A percentile compares a stretch with the other conserved stretches of the same genome.
Evolutionary conservation across 2,113 vertebrate genomes (phyloP).

Genomic region (Pholis gunnellus): DNA sequence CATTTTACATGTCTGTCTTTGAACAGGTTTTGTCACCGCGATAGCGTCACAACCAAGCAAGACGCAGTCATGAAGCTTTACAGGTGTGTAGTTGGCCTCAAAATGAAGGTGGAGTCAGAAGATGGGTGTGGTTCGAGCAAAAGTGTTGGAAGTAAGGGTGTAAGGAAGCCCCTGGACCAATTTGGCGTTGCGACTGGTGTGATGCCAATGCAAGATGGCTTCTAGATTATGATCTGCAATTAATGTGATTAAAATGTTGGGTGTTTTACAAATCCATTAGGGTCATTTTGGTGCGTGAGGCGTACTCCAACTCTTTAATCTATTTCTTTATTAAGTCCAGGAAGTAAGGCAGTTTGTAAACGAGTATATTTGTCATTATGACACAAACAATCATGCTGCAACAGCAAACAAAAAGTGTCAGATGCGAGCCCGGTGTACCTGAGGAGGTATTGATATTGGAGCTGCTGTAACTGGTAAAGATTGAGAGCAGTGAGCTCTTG

Average conservation of each 20-base stretch:
- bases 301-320: background rate
- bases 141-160: background rate
- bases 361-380: background rate
- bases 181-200: background rate
- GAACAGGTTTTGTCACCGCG: background rate
- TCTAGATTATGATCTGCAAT: background rate
- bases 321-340: background rate
- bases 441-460: constrained; percentile 95
- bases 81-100: background rate
- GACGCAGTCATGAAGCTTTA: background rate
- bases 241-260: background rate
- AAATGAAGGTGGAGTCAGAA: background rate
- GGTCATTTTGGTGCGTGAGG: background rate
- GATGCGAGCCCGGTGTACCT: constrained; percentile 82
- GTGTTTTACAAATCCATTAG: background rate
- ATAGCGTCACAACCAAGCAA: background rate
- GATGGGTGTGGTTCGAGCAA: background rate
- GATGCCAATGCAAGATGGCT: background rate
- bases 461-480: constrained; percentile 95
- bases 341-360: background rate
- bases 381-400: background rate
- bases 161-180: background rate
- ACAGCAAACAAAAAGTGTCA: background rate
- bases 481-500: constrained; percentile 94
- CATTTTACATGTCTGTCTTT: background rate